Evolutionary conservation across 2,888 invertebrate genomes (phyloP).

Genomic region (Clistopyga incitator): DNA sequence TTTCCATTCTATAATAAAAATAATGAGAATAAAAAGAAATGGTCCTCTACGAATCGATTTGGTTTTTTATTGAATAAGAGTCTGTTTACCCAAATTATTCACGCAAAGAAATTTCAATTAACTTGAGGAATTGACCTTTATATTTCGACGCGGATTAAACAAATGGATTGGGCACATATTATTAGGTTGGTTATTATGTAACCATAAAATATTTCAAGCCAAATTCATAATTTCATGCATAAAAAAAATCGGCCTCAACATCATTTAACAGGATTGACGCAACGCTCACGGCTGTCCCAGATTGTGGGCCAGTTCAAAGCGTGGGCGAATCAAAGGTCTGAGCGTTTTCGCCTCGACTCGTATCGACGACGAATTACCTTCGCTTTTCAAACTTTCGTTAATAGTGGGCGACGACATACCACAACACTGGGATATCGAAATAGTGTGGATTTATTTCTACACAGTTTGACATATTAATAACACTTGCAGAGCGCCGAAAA

Average conservation of each 20-base stretch:
- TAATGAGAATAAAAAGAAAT: too few species aligned
- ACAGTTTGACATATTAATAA: neutral
- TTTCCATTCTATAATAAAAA: too few species aligned
- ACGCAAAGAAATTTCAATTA: neutral
- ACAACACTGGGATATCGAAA: neutral
- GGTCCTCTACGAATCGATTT: too few species aligned
- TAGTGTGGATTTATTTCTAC: neutral
- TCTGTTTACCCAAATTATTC: too few species aligned
- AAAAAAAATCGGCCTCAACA: slow-evolving; percentile 33
- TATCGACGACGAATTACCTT: slow-evolving; percentile 33
- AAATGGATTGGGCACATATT: neutral
- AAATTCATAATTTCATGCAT: neutral
- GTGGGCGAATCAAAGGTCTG: slow-evolving; percentile 58
- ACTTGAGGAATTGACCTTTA: too few species aligned
- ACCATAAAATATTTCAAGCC: neutral
- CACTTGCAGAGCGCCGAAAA: neutral
- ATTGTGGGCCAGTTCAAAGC: slow-evolving; percentile 45
- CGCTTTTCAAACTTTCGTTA: slow-evolving; percentile 53
- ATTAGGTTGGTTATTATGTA: neutral
- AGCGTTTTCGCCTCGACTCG: slow-evolving; percentile 27
- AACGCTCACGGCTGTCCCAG: slow-evolving; percentile 34
- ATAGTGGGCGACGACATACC: slow-evolving; percentile 34
- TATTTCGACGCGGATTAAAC: neutral
- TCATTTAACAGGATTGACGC: slow-evolving; percentile 34
- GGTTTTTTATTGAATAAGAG: too few species aligned